phyloP scores from a whole-genome alignment of 2,797 vertebrate genomes.

The Anabas testudineus region DNA sequence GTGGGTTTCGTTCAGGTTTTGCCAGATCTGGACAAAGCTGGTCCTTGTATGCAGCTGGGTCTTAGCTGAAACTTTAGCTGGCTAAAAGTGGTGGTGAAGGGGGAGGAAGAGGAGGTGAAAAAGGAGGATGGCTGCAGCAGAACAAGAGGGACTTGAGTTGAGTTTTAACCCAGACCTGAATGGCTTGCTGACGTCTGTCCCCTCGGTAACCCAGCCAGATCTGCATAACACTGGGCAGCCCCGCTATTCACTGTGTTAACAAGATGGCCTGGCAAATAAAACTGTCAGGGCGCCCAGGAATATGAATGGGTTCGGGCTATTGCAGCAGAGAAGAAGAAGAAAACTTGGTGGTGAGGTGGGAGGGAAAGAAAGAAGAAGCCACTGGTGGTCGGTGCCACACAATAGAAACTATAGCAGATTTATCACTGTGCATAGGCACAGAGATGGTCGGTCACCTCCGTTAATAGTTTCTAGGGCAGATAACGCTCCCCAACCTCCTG shows the following conservation, averaged over 20 bases:
- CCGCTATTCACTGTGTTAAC: conserved; percentile 87
- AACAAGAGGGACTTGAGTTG: conserved; percentile 58
- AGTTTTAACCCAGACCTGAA: conserved; percentile 74
- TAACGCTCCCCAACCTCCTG: conserved; percentile 30
- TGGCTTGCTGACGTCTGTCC: conserved; percentile 80
- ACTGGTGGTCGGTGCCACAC: conserved; percentile 71
- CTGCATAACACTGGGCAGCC: conserved; percentile 86
- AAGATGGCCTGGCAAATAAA: conserved; percentile 86
- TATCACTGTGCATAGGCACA: conserved; percentile 67
- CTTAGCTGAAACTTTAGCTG: conserved; percentile 68
- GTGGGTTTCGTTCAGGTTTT: conserved; percentile 45
- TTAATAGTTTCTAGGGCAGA: conserved; percentile 39
- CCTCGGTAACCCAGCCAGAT: conserved; percentile 86
- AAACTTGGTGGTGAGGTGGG: conserved; percentile 64
- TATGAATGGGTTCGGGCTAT: conserved; percentile 80
- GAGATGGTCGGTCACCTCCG: conserved; percentile 39
- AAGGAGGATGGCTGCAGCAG: conserved; percentile 38
- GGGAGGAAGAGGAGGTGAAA: conserved; percentile 16
- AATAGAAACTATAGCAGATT: conserved; percentile 72
- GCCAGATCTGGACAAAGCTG: conserved; percentile 66
- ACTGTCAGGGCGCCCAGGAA: conserved; percentile 77
- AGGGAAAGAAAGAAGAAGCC: conserved; percentile 62
- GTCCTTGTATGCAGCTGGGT: conserved; percentile 54
- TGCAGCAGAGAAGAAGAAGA: conserved; percentile 51
- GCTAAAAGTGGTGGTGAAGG: conserved; percentile 29